Evolutionary conservation across 2,797 vertebrate species (phyloP), one percentile per base, ranked within the genome.

Genomic region (Alectoris magna): DNA sequence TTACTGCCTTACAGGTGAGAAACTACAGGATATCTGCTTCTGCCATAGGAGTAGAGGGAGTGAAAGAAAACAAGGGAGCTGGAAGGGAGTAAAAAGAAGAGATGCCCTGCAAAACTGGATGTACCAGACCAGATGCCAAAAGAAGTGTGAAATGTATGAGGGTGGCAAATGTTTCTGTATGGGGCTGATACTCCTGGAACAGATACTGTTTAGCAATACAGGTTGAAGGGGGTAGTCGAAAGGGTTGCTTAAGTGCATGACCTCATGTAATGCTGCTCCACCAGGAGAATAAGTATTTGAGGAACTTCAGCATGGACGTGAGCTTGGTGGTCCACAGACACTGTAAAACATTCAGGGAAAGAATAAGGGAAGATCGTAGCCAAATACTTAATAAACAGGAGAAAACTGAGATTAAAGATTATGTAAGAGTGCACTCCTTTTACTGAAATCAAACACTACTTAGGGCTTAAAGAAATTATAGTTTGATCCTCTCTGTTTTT

Each of bases 131-230:
- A 23, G n/a, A 53, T 43, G n/a, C 24, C 29, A 22, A 26, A 63
- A 9, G 4, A 4, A 2, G n/a, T 43, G 19, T 74, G 58, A 88
- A 74, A 46, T 36, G 7, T 2, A 22, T 19, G 23, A n/a, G 23
- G 27, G 62, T 39, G 16, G 16, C 9, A 10, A 68, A 11, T 17
- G 9, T 34, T 78, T 87, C 34, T 69, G 16, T 76, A 14, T 1
- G 1, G 2, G 24, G 27, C 9, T 10, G 8, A 43, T 68, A 67
- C 1, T 87, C 23, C 39, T 1, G 1, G 29, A 84, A 36, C 27
- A 75, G 72, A n/a, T 48, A 29, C 0, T 1, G 15, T 8, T 66
- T 76, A 0, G 0, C 5, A 44, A 27, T 19, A n/a, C 44, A 59
- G n/a, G 43, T 5, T 8, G 43, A 84, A 71, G 11, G 34, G 34